A percentile compares a stretch with the other conserved stretches of the same genome.
phyloP scores from a whole-genome alignment of 2,113 vertebrate genomes.

The Alethe diademata region DNA sequence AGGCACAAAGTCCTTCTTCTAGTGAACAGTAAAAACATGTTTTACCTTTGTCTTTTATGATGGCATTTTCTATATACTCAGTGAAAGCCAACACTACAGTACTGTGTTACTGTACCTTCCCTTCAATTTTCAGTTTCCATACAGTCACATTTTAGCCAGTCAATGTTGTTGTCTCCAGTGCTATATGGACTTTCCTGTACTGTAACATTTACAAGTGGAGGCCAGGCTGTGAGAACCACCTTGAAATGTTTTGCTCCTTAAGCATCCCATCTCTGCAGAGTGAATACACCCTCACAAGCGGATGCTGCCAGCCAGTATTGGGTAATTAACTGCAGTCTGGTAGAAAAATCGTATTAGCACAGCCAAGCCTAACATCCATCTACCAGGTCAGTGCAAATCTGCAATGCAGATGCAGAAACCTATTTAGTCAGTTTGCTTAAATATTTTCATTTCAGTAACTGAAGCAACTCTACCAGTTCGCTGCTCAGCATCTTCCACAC shows the following conservation, averaged over 20 bases:
- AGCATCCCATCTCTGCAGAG: neutral
- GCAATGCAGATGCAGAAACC: neutral
- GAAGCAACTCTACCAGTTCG: neutral
- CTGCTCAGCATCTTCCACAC: neutral
- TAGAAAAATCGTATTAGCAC: neutral
- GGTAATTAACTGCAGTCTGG: neutral
- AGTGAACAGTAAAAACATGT: neutral
- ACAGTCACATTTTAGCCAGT: neutral
- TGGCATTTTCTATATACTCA: neutral
- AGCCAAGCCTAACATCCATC: neutral
- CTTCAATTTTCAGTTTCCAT: neutral
- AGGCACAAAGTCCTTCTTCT: neutral
- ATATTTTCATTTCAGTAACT: neutral
- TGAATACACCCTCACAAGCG: neutral
- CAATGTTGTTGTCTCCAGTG: neutral
- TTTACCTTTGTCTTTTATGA: neutral
- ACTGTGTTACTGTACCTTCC: neutral
- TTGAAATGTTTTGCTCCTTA: neutral
- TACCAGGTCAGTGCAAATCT: slow-evolving; percentile 20
- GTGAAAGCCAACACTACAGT: neutral
- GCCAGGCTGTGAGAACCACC: neutral
- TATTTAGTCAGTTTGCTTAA: neutral
- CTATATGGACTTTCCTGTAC: neutral
- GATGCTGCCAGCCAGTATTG: neutral
- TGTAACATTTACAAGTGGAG: neutral